Conservation (phyloP, 2,888 invertebrate species). For the Stegana nigrithorax region DNA sequence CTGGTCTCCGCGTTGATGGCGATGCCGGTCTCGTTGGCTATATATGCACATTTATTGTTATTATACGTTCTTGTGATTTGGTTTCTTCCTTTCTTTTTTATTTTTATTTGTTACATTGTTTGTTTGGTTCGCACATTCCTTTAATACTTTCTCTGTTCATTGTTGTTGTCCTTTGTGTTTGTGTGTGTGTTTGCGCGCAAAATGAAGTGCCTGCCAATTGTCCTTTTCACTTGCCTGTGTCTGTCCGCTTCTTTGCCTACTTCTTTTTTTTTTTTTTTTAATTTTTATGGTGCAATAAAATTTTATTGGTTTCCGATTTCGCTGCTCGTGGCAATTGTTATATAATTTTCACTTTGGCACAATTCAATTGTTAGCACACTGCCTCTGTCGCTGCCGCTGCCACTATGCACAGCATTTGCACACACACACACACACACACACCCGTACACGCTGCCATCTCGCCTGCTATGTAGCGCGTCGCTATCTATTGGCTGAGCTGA, state of each 20-base stretch:
- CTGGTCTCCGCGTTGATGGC: no score
- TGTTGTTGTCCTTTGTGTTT: no score
- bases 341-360: conserved; percentile 41
- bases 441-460: background rate
- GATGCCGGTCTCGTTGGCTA: no score
- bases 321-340: conserved; percentile 32
- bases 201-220: background rate
- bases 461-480: background rate
- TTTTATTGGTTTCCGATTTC: conserved; percentile 39
- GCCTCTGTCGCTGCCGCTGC: background rate
- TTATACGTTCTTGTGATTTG: no score
- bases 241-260: conserved; percentile 12
- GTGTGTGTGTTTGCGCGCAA: no score
- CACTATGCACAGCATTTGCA: background rate
- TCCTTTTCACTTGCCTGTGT: background rate
- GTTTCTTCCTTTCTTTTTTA: no score
- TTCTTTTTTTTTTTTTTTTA: conserved; percentile 4
- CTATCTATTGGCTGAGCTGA: background rate
- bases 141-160: no score
- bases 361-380: conserved; percentile 30
- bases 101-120: conserved; percentile 7
- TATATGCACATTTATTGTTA: no score
- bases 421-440: background rate
- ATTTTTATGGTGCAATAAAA: conserved; percentile 48
- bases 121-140: no score